Conservation (phyloP, 2,888 invertebrate genomes). For the Pseudococcus longispinus region DNA sequence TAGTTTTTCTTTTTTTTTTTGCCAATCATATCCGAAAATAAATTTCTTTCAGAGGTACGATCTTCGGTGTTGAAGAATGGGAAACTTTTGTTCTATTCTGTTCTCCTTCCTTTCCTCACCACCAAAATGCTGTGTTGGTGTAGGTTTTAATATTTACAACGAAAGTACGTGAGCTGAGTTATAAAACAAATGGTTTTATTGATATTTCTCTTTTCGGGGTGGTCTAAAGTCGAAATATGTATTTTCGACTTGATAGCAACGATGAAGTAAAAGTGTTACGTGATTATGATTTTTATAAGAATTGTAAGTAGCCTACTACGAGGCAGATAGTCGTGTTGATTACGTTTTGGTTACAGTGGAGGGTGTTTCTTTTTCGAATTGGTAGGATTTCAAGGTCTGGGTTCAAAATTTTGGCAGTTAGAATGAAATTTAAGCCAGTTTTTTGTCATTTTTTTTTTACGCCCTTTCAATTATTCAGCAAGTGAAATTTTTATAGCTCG, state of each 20-base stretch:
- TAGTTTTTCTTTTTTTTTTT: not conserved
- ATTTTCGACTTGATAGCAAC: not conserved
- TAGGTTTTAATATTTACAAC: slow-evolving; percentile 12
- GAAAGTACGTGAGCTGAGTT: not conserved
- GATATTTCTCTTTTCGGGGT: not conserved
- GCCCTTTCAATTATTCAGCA: not conserved
- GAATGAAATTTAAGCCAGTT: not conserved
- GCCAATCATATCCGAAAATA: not conserved
- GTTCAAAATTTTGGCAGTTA: not conserved
- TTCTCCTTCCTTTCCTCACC: not conserved
- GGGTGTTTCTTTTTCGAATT: not conserved
- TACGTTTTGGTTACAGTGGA: not conserved
- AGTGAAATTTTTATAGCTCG: not conserved
- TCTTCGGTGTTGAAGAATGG: not conserved
- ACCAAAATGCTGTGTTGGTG: not conserved
- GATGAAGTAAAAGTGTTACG: not conserved
- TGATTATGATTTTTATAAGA: slow-evolving; percentile 3
- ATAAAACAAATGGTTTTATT: not conserved
- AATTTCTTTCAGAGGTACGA: not conserved
- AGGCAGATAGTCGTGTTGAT: not conserved
- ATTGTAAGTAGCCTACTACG: not conserved
- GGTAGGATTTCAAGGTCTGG: not conserved
- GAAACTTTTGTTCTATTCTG: not conserved
- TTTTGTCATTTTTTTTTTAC: not conserved
- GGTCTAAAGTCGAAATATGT: not conserved